A percentile compares a stretch with the other conserved stretches of the same genome.
Evolutionary conservation across 2,113 vertebrate species (phyloP).

Genomic region (Trogon melanurus): DNA sequence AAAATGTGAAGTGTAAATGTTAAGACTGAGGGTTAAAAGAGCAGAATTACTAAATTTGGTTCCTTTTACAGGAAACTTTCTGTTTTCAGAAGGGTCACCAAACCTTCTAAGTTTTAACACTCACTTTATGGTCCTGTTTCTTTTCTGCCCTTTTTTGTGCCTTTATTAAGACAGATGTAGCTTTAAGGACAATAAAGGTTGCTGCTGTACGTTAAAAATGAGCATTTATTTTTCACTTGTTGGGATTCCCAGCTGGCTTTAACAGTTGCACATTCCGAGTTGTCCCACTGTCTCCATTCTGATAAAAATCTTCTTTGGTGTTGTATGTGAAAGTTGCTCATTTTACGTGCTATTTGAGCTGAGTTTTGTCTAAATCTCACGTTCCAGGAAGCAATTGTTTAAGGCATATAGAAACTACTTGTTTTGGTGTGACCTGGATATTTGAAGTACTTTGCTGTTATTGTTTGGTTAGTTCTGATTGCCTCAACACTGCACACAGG

Average conservation of each 20-base stretch:
- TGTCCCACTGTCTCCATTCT: background rate
- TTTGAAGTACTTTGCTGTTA: background rate
- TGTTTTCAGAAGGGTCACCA: background rate
- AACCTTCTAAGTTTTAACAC: background rate
- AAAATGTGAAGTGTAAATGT: background rate
- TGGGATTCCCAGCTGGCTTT: background rate
- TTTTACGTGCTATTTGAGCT: background rate
- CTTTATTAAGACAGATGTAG: background rate
- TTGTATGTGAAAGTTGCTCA: background rate
- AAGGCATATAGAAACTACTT: background rate
- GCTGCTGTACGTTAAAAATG: background rate
- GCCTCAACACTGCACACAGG: background rate
- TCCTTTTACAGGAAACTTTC: background rate
- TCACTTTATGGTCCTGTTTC: background rate
- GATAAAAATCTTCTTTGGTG: background rate
- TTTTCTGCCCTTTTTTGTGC: background rate
- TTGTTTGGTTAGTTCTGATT: background rate
- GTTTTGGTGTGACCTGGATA: background rate
- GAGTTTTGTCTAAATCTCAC: background rate
- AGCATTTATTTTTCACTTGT: background rate
- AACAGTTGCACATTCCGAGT: background rate
- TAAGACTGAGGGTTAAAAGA: background rate
- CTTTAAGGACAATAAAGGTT: slow-evolving; percentile 20
- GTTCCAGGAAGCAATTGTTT: background rate
- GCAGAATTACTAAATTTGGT: background rate